These are phyloP conservation scores for Hesperia comma DNA, from an alignment of 2,888 invertebrate species.

Conservation along the genomic window DNA sequence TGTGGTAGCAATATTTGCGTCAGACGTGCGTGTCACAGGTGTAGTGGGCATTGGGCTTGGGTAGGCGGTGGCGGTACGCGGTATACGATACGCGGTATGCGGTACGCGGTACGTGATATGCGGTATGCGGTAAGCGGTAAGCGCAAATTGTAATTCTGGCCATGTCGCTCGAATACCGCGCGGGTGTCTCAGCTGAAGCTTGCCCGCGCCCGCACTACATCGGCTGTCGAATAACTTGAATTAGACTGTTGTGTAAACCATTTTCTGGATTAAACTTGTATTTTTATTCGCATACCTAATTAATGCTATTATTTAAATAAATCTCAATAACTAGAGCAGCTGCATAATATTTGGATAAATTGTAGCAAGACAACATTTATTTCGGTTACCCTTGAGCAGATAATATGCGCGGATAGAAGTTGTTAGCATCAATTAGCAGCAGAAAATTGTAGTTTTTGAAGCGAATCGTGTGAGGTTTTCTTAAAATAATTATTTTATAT, in stretches of 20 bases:
- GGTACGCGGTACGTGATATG: too few species aligned
- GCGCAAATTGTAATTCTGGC: slow-evolving; percentile 51
- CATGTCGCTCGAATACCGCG: slow-evolving; percentile 34
- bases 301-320: slow-evolving; percentile 6
- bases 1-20: slow-evolving; percentile 54
- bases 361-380: slow-evolving; percentile 5
- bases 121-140: slow-evolving; percentile 15
- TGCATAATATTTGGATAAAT: slow-evolving; percentile 15
- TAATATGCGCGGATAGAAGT: background rate
- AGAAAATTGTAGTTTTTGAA: too few species aligned
- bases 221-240: slow-evolving; percentile 19
- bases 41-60: slow-evolving; percentile 46
- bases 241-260: background rate
- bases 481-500: too few species aligned
- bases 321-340: slow-evolving; percentile 6
- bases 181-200: background rate
- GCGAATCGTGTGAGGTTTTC: too few species aligned
- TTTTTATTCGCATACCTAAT: slow-evolving; percentile 4
- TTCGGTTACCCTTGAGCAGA: slow-evolving; percentile 8
- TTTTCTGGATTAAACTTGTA: background rate
- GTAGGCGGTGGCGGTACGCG: slow-evolving; percentile 32
- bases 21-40: slow-evolving; percentile 46
- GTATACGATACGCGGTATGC: too few species aligned
- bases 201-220: slow-evolving; percentile 18
- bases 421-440: background rate